Evolutionary conservation across 2,113 vertebrate genomes (phyloP), one percentile per base, ranked within the genome.

Genomic region (Mixornis gularis): DNA sequence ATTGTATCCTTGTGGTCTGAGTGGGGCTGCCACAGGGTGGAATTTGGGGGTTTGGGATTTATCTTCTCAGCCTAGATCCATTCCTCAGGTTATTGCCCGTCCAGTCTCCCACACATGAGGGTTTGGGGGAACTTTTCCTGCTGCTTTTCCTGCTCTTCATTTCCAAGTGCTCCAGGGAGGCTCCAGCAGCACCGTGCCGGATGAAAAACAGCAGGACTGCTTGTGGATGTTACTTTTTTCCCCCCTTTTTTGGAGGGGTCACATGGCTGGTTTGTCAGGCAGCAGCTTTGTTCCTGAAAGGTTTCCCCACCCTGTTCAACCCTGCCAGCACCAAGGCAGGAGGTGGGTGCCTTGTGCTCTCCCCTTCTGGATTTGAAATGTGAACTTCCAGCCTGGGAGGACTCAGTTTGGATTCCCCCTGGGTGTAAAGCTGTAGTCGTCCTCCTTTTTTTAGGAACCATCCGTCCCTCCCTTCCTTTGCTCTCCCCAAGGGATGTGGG

Each of bases 181-280:
- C 66, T 27, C 21, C 22, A 48, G 64, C 64, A 84, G 72, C 56
- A 7, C 52, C 9, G 1, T 3, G 24, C 20, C 29, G 26, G 13
- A 44, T 65, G 34, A 36, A 49, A 87, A 76, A 5, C 58, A 16
- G 0, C 44, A 43, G 52, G n/a, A 29, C 6, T 48, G 52, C 49
- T 44, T 7, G 17, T 26, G 40, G 17, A 5, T 40, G 24, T 25
- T 13, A 0, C 4, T 22, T 29, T 48, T 48, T 48, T 46, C 5
- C 7, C 14, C 3, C 18, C 3, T 3, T 4, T 58, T 85, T 13
- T 6, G 2, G 1, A 4, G 1, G 32, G 27, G 6, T 13, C 21
- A 14, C 17, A 0, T 63, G 48, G 10, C 65, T 20, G 15, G 52
- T 74, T 22, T 59, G 78, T 85, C 32, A 13, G 1, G 2, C 55